Percentiles rank a stretch among this genome's conserved stretches.
Conservation (phyloP, 2,888 invertebrate genomes). For the Neocrepidodera transversa region DNA sequence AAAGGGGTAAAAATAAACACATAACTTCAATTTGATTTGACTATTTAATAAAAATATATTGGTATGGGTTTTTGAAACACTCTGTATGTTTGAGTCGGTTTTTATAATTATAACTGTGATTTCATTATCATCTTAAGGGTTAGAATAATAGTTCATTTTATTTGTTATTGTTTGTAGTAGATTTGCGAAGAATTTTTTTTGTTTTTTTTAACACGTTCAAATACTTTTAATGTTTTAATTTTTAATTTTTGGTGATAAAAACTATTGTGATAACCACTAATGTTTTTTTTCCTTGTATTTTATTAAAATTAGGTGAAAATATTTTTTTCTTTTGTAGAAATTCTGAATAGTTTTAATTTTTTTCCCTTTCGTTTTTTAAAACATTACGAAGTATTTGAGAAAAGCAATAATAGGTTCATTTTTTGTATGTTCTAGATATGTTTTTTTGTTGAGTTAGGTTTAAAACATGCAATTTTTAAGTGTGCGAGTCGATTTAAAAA, state of each 20-base stretch:
- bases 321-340: constrained; percentile 23
- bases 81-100: constrained; percentile 17
- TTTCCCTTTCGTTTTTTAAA: constrained; percentile 25
- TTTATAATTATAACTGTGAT: constrained; percentile 35
- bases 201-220: constrained; percentile 31
- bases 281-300: constrained; percentile 27
- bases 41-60: too few species aligned
- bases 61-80: too few species aligned
- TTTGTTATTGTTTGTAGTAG: constrained; percentile 34
- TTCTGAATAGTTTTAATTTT: constrained; percentile 29
- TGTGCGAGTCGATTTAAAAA: not conserved
- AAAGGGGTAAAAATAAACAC: too few species aligned
- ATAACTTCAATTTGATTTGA: too few species aligned
- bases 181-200: constrained; percentile 23
- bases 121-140: constrained; percentile 32
- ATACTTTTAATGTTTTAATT: constrained; percentile 34
- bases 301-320: constrained; percentile 23
- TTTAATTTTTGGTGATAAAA: constrained; percentile 35
- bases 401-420: constrained; percentile 37
- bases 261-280: constrained; percentile 33
- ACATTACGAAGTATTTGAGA: constrained; percentile 38
- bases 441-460: constrained; percentile 28
- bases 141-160: constrained; percentile 38
- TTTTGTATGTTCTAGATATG: constrained; percentile 23
- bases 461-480: constrained; percentile 29